Percentiles rank a stretch among this genome's conserved stretches.
These are phyloP conservation scores for Rhinatrema bivittatum DNA, from an alignment of 2,797 vertebrate genomes.

Conservation along the genomic window DNA sequence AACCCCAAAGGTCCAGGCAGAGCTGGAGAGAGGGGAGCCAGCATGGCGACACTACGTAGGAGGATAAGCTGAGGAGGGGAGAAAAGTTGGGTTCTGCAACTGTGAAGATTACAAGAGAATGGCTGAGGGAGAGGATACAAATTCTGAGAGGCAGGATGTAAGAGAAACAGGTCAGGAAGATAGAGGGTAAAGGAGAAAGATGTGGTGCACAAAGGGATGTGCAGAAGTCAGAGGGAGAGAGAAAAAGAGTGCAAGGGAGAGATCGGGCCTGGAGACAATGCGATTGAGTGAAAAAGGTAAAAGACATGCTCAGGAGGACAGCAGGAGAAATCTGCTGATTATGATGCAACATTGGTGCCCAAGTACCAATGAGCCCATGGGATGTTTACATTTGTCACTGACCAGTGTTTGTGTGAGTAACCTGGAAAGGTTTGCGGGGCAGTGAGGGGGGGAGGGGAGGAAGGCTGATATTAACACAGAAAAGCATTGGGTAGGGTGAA, in stretches of 20 bases:
- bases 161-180: not conserved
- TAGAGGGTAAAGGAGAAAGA: not conserved
- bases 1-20: not conserved
- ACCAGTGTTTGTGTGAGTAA: too few relatives aligned
- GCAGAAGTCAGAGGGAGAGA: not conserved
- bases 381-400: too few relatives aligned
- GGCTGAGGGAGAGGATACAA: accelerated
- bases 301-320: not conserved
- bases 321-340: too few relatives aligned
- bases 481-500: too few relatives aligned
- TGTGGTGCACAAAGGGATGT: not conserved
- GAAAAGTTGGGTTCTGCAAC: not conserved
- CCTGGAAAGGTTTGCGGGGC: too few relatives aligned
- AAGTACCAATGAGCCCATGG: too few relatives aligned
- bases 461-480: too few relatives aligned
- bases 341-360: too few relatives aligned
- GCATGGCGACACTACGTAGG: not conserved
- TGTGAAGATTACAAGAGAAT: accelerated
- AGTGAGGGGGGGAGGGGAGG: too few relatives aligned
- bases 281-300: not conserved
- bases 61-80: not conserved
- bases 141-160: not conserved
- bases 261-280: not conserved
- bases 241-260: not conserved
- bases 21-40: not conserved